phyloP scores from a whole-genome alignment of 1,140 invertebrate species.

The Octopus sinensis region DNA sequence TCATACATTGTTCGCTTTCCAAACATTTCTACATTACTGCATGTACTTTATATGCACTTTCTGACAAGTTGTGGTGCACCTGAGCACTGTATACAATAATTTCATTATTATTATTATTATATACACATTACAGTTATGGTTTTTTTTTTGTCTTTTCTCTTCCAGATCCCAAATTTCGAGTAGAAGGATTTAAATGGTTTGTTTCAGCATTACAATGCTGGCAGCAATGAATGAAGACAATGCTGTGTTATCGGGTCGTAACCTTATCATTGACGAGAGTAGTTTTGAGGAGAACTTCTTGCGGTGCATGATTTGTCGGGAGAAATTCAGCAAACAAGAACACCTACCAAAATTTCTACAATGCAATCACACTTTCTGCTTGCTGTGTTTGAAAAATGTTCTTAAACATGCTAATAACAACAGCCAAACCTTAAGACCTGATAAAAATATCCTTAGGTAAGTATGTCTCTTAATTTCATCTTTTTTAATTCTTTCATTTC shows the following conservation, averaged over 20 bases:
- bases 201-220: not conserved
- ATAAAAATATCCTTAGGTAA: not conserved
- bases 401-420: constrained; percentile 45
- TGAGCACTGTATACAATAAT: no score
- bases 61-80: no score
- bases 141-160: no score
- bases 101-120: no score
- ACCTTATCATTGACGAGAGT: constrained; percentile 45
- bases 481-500: no score
- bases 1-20: no score
- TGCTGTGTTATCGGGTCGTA: constrained; percentile 22
- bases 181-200: no score
- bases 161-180: no score
- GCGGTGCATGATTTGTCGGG: constrained; percentile 45
- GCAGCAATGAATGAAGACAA: not conserved
- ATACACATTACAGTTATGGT: no score
- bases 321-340: constrained; percentile 41
- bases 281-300: constrained; percentile 52
- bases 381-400: constrained; percentile 43
- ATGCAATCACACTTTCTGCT: constrained; percentile 50
- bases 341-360: constrained; percentile 45
- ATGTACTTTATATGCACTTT: no score
- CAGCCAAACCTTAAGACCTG: constrained; percentile 22
- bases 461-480: not conserved
- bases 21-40: no score